Conservation (phyloP, 2,113 vertebrate species). For the Tympanuchus pallidicinctus region DNA sequence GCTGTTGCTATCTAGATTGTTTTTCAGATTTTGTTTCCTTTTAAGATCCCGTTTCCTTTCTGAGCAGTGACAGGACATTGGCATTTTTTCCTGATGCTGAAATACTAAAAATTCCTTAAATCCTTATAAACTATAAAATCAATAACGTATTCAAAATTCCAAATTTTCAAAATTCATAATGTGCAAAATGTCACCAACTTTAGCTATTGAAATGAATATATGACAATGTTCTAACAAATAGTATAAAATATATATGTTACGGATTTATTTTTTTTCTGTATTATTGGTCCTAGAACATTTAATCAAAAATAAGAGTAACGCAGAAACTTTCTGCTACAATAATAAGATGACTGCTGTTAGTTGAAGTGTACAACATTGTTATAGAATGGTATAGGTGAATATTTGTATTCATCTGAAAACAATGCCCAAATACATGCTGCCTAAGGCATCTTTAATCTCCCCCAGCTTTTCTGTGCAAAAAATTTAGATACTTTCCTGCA, state of each 20-base stretch:
- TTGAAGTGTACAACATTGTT: neutral
- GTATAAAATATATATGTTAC: neutral
- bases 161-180: neutral
- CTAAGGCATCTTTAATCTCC: neutral
- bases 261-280: neutral
- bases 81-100: neutral
- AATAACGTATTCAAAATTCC: neutral
- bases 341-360: neutral
- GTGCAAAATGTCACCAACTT: neutral
- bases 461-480: neutral
- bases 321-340: neutral
- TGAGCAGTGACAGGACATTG: neutral
- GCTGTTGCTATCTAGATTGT: neutral
- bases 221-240: neutral
- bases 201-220: neutral
- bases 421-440: neutral
- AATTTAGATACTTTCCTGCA: neutral
- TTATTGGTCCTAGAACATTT: neutral
- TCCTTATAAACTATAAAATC: neutral
- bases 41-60: neutral
- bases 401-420: neutral
- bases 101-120: neutral
- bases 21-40: neutral
- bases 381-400: neutral
- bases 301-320: neutral